Percentiles rank a stretch among this genome's conserved stretches.
Evolutionary conservation across 2,888 invertebrate genomes (phyloP).

Genomic region (Crocallis elinguaria): DNA sequence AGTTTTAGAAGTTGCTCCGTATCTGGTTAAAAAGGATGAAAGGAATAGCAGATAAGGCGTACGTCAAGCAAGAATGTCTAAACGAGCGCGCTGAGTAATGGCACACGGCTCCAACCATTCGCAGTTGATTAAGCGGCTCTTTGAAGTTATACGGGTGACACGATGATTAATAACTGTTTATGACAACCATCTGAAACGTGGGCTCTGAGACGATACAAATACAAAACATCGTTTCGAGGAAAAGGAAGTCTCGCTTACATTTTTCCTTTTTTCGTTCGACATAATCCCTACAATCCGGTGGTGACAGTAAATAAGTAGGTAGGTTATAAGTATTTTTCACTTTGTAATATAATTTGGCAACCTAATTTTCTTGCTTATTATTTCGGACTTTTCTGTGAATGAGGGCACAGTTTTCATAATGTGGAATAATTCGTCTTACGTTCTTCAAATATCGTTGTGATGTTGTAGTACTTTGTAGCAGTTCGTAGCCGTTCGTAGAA

Average conservation of each 20-base stretch:
- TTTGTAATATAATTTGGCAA: slow-evolving; percentile 34
- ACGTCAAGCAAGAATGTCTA: slow-evolving; percentile 69
- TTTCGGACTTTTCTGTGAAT: slow-evolving; percentile 24
- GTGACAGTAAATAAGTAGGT: slow-evolving; percentile 43
- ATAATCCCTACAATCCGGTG: slow-evolving; percentile 45
- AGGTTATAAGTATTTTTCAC: slow-evolving; percentile 36
- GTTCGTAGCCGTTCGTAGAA: slow-evolving; percentile 14
- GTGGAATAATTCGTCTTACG: not conserved
- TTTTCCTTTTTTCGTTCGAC: slow-evolving; percentile 43
- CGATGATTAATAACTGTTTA: slow-evolving; percentile 77
- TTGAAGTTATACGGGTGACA: slow-evolving; percentile 71
- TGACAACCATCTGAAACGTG: slow-evolving; percentile 67
- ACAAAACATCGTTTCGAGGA: slow-evolving; percentile 40
- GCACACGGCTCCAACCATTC: slow-evolving; percentile 69
- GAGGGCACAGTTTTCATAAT: slow-evolving; percentile 1
- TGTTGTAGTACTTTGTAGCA: slow-evolving; percentile 8
- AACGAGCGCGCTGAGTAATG: slow-evolving; percentile 72
- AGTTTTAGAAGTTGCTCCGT: slow-evolving; percentile 30
- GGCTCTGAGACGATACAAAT: slow-evolving; percentile 49
- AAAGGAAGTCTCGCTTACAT: slow-evolving; percentile 32
- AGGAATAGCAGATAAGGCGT: slow-evolving; percentile 54
- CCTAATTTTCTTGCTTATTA: slow-evolving; percentile 28
- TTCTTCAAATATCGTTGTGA: not conserved
- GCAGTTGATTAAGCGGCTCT: slow-evolving; percentile 78
- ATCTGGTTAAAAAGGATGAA: slow-evolving; percentile 31